Evolutionary conservation across 1,140 invertebrate genomes (phyloP).

Genomic region (Glossosoma conforme): DNA sequence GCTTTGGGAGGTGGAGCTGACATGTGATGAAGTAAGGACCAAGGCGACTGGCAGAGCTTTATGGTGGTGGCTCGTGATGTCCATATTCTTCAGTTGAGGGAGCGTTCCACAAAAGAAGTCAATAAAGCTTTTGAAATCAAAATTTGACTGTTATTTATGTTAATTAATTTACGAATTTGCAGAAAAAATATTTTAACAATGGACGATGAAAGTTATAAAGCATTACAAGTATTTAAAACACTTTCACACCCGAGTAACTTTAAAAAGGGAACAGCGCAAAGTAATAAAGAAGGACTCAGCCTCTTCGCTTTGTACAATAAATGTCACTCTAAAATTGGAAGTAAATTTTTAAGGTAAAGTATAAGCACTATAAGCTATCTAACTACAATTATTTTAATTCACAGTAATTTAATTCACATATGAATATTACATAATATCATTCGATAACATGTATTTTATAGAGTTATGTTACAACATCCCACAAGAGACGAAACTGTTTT

Average conservation of each 20-base stretch:
- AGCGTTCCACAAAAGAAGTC: no score
- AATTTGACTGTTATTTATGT: no score
- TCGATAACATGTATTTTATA: constrained; percentile 28
- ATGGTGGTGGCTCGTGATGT: no score
- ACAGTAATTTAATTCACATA: constrained; percentile 4
- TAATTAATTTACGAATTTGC: constrained; percentile 33
- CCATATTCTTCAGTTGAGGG: no score
- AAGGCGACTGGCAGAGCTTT: no score
- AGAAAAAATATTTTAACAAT: constrained; percentile 66
- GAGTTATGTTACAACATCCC: constrained; percentile 58
- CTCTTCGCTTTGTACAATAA: constrained; percentile 67
- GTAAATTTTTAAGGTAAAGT: constrained; percentile 48
- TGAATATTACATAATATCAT: constrained; percentile 7
- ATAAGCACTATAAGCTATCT: not conserved
- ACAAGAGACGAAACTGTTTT: constrained; percentile 52
- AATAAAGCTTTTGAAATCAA: no score
- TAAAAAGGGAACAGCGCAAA: constrained; percentile 57
- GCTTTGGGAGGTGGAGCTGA: no score
- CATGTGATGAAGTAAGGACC: no score
- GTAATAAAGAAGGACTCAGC: constrained; percentile 64
- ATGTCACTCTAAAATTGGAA: constrained; percentile 62
- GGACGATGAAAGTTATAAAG: constrained; percentile 65
- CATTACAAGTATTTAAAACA: constrained; percentile 70
- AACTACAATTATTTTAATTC: not conserved
- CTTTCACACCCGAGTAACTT: constrained; percentile 71